A percentile compares a stretch with the other conserved stretches of the same genome.
These are phyloP conservation scores for Toxotes jaculatrix DNA, from an alignment of 2,113 vertebrate genomes.

Conservation along the genomic window DNA sequence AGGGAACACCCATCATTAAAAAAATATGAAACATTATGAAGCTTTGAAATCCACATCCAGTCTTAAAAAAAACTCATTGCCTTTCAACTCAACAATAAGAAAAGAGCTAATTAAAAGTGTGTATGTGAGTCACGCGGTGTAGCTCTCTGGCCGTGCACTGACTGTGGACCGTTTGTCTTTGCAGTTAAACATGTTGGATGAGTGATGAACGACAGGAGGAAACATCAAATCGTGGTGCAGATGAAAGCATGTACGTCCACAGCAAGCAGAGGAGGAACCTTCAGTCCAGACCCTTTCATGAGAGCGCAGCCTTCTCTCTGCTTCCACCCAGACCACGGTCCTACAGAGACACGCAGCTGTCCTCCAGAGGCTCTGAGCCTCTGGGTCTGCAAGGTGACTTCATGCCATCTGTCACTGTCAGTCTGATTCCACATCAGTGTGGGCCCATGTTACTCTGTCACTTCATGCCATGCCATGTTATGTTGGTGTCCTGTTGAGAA, in stretches of 20 bases:
- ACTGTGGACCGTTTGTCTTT: conserved; percentile 19
- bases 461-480: not conserved
- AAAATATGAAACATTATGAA: not conserved
- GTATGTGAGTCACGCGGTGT: not conserved
- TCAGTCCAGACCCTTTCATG: conserved; percentile 19
- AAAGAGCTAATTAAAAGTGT: not conserved
- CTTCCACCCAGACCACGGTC: conserved; percentile 10
- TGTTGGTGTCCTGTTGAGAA: not conserved
- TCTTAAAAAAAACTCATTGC: not conserved
- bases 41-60: not conserved
- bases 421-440: no score
- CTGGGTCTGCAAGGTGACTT: conserved; percentile 58
- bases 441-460: no score
- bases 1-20: conserved; percentile 9
- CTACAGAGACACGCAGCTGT: not conserved
- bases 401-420: not conserved
- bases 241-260: conserved; percentile 26
- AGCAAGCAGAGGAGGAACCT: conserved; percentile 16
- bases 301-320: not conserved
- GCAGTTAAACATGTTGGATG: conserved; percentile 21
- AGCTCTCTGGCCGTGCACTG: not conserved
- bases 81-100: not conserved
- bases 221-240: conserved; percentile 6
- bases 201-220: conserved; percentile 30
- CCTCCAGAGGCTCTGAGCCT: conserved; percentile 14